Percentiles rank a stretch among this genome's conserved stretches.
Conservation (phyloP, 1,140 invertebrate genomes). For the Rhagoletis pomonella region DNA sequence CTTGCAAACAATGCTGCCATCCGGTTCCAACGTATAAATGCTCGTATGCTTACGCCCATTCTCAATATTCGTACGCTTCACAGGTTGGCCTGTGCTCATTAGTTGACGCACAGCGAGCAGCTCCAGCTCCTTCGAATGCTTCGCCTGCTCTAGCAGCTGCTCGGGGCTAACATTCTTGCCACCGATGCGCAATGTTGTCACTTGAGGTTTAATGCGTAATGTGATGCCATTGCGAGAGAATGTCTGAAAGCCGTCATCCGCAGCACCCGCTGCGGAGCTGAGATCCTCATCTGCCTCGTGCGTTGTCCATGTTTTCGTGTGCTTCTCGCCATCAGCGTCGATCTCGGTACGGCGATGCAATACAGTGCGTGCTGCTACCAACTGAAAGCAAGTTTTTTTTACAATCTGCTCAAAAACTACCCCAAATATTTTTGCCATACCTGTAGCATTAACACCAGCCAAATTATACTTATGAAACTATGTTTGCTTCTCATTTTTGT, state of each 20-base stretch:
- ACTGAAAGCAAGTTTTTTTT: neutral
- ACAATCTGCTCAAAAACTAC: neutral
- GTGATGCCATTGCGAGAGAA: neutral
- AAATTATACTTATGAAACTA: neutral
- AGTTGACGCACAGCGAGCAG: conserved; percentile 8
- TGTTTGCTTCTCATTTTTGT: neutral
- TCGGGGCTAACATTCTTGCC: neutral
- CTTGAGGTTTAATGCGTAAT: neutral
- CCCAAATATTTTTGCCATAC: neutral
- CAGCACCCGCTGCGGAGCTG: neutral
- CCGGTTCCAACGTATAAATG: conserved; percentile 20
- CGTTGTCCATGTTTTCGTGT: neutral
- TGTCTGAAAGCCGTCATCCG: neutral
- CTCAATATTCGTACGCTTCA: conserved; percentile 11
- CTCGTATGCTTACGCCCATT: conserved; percentile 44
- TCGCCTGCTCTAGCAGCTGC: conserved; percentile 16
- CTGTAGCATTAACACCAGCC: neutral
- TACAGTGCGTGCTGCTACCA: neutral
- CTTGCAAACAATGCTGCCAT: conserved; percentile 26
- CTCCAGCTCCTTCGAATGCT: neutral
- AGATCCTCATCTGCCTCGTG: neutral
- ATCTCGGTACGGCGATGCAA: neutral
- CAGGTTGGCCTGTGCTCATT: neutral
- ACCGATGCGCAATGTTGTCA: neutral
- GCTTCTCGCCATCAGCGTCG: neutral